Base-by-base conservation (phyloP, 2,888 invertebrate species). In the Stegophylla sp. region DNA sequence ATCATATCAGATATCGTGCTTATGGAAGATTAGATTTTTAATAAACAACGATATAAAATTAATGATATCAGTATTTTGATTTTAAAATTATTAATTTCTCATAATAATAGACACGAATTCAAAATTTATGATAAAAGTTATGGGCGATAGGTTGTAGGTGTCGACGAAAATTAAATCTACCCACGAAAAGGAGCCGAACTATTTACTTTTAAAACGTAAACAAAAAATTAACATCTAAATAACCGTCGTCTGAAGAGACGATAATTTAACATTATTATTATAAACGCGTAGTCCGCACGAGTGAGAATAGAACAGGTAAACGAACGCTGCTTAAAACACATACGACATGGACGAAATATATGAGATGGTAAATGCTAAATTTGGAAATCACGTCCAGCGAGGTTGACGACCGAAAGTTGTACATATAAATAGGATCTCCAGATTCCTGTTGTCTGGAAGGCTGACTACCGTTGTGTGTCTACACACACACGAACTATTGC, bases 371-470 rank as follows among this genome's bases (percentile, higher is more conserved):
- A 71, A 71, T 51, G 79, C 71, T 79, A 79, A 71, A 79, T 79
- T 79, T 79, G 79, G 79, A 79, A 56, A 63, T 41, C 51, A 45
- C 67, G 20, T 48, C 48, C 56, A 59, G 34, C 45, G 71, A 79
- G 79, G 79, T 79, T 79, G 71, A 79, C 71, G 79, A 79, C 79
- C 79, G 59, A 79, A 69, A 23, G 76, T 66, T 43, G 48, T 43
- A 79, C 71, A 34, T 79, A 79, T 51, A 79, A 69, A 79, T 79
- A 79, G 79, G 66, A 71, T 79, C 48, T 79, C 71, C 79, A 79
- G 79, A 61, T 28, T 41, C 12, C 23, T 41, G 45, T 59, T 59
- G 59, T 66, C 53, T 66, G 75, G 64, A 67, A 69, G 59, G 23
- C 48, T n/a, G n/a, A n/a, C n/a, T n/a, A n/a, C n/a, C n/a, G n/a